phyloP scores from a whole-genome alignment of 1,140 invertebrate species.

The Drosophila virilis region DNA sequence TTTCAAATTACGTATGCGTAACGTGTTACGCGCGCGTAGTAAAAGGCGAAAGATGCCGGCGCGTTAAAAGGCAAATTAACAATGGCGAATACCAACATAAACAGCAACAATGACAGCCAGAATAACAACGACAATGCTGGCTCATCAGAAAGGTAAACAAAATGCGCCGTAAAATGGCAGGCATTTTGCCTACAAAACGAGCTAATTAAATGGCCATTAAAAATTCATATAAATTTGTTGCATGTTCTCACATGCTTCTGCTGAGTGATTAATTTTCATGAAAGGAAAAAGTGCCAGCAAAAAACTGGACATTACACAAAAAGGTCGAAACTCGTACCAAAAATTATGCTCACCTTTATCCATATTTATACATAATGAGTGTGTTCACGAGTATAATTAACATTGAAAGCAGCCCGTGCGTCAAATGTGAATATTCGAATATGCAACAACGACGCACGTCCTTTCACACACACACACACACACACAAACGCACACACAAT shows the following conservation, averaged over 20 bases:
- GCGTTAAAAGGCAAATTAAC: constrained; percentile 67
- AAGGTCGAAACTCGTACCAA: constrained; percentile 50
- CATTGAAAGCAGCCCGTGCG: constrained; percentile 63
- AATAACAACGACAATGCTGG: constrained; percentile 18
- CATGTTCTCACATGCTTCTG: constrained; percentile 16
- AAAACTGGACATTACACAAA: constrained; percentile 50
- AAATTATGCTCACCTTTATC: constrained; percentile 55
- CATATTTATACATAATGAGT: constrained; percentile 65
- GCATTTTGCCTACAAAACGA: constrained; percentile 59
- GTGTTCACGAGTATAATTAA: constrained; percentile 70
- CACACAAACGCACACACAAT: constrained; percentile 21
- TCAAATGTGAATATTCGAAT: constrained; percentile 72
- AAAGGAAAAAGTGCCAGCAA: constrained; percentile 20
- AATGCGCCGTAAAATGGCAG: constrained; percentile 30
- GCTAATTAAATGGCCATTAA: constrained; percentile 72
- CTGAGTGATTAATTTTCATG: constrained; percentile 78
- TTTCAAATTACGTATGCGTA: constrained; percentile 64
- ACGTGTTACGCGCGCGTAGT: constrained; percentile 61
- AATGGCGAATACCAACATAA: constrained; percentile 35
- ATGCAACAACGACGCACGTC: constrained; percentile 51
- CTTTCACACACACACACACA: constrained; percentile 51
- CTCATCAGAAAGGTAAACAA: constrained; percentile 43
- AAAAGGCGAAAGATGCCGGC: constrained; percentile 48
- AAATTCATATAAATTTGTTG: constrained; percentile 68
- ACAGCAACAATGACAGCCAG: constrained; percentile 20